Conservation (phyloP, 2,113 vertebrate genomes). For the Stigmatopora argus region DNA sequence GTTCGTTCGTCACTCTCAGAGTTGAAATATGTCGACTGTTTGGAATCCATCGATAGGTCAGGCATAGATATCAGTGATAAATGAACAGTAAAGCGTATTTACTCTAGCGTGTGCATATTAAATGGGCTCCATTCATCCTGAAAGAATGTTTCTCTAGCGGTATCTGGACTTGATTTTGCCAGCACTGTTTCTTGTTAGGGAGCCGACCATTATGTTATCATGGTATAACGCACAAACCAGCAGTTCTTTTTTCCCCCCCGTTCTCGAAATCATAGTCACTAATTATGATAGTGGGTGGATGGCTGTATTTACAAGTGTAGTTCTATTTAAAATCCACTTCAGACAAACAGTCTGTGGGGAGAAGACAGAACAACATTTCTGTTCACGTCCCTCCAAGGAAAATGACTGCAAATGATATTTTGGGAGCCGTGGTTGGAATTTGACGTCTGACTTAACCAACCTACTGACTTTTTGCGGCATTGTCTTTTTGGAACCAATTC, state of each 20-base stretch:
- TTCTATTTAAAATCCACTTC: conserved; percentile 48
- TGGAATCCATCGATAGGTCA: conserved; percentile 4
- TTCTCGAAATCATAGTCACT: conserved; percentile 43
- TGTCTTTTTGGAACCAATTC: conserved; percentile 42
- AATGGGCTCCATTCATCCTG: conserved; percentile 28
- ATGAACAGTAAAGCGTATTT: conserved; percentile 26
- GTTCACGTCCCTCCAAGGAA: conserved; percentile 36
- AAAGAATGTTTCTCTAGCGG: conserved; percentile 50
- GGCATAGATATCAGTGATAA: conserved; percentile 38
- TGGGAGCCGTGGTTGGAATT: conserved; percentile 52
- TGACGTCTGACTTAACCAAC: conserved; percentile 57
- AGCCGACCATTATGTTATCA: conserved; percentile 37
- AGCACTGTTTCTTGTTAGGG: conserved; percentile 39
- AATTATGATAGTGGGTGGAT: conserved; percentile 51
- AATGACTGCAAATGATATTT: conserved; percentile 59
- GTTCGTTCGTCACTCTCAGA: neutral
- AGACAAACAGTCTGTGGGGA: conserved; percentile 27
- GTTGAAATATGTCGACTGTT: conserved; percentile 8
- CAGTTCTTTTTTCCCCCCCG: conserved; percentile 31
- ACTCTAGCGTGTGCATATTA: conserved; percentile 32
- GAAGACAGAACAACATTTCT: conserved; percentile 21
- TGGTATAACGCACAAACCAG: conserved; percentile 46
- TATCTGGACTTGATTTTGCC: conserved; percentile 43
- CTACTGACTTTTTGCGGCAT: conserved; percentile 36
- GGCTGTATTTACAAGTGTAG: conserved; percentile 40